A percentile compares a stretch with the other conserved stretches of the same genome.
These are phyloP conservation scores for Chaetodon trifascialis DNA, from an alignment of 2,113 vertebrate genomes.

Conservation along the genomic window DNA sequence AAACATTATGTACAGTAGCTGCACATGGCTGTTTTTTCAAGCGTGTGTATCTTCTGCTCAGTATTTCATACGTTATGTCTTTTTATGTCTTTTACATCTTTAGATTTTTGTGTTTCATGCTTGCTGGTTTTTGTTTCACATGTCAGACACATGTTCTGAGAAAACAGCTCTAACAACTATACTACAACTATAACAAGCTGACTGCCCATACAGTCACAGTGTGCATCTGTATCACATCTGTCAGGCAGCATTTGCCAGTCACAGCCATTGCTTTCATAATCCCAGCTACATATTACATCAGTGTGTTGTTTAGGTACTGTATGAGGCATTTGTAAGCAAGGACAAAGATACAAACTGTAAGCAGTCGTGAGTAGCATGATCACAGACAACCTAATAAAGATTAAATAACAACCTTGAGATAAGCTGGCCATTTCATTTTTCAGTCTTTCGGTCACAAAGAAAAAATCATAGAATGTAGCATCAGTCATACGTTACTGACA, in stretches of 20 bases:
- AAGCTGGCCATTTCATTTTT: background rate
- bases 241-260: background rate
- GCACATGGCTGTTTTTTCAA: background rate
- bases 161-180: background rate
- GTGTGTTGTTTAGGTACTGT: background rate
- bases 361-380: background rate
- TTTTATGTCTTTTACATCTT: no score
- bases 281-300: slow-evolving; percentile 25
- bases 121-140: background rate
- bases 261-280: slow-evolving; percentile 7
- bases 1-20: slow-evolving; percentile 37
- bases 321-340: background rate
- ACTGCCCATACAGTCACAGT: background rate
- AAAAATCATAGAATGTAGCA: background rate
- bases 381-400: background rate
- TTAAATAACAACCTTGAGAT: background rate
- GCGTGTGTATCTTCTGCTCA: background rate
- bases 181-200: background rate
- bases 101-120: background rate
- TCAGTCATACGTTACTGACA: slow-evolving; percentile 35
- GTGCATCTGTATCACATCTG: background rate
- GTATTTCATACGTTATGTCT: background rate
- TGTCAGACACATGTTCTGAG: background rate
- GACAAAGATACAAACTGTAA: background rate
- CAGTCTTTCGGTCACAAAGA: background rate